phyloP scores from a whole-genome alignment of 2,113 vertebrate genomes.

The Tonatia bakeri region DNA sequence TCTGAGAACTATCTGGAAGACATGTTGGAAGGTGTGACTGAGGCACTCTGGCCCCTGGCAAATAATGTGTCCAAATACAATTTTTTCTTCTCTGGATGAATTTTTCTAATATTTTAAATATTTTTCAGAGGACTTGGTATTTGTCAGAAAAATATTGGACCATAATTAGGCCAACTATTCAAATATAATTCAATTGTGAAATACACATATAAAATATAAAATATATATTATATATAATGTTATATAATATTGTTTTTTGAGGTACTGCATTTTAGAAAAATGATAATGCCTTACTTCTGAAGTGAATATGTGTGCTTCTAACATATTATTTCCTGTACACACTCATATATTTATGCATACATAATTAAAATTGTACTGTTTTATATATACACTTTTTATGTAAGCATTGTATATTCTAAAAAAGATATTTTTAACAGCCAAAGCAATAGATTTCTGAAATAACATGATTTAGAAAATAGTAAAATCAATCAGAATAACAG shows the following conservation, averaged over 20 bases:
- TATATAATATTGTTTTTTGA: background rate
- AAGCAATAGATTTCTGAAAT: constrained; percentile 57
- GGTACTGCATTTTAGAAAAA: background rate
- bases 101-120: background rate
- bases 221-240: background rate
- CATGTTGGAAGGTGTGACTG: background rate
- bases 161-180: background rate
- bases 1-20: background rate
- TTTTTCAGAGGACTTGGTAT: background rate
- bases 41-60: background rate
- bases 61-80: no score
- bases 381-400: background rate
- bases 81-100: no score
- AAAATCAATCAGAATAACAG: constrained; percentile 39
- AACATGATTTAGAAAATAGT: constrained; percentile 41
- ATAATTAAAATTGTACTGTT: background rate
- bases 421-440: constrained; percentile 64
- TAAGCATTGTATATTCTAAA: constrained; percentile 43
- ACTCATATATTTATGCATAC: background rate
- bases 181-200: background rate
- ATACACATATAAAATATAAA: background rate
- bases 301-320: background rate
- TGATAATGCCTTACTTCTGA: background rate
- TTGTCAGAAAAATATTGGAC: background rate
- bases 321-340: background rate